Percentiles rank a stretch among this genome's conserved stretches.
These are phyloP conservation scores for Anabacerthia variegaticeps DNA, from an alignment of 2,797 vertebrate species.

Conservation along the genomic window DNA sequence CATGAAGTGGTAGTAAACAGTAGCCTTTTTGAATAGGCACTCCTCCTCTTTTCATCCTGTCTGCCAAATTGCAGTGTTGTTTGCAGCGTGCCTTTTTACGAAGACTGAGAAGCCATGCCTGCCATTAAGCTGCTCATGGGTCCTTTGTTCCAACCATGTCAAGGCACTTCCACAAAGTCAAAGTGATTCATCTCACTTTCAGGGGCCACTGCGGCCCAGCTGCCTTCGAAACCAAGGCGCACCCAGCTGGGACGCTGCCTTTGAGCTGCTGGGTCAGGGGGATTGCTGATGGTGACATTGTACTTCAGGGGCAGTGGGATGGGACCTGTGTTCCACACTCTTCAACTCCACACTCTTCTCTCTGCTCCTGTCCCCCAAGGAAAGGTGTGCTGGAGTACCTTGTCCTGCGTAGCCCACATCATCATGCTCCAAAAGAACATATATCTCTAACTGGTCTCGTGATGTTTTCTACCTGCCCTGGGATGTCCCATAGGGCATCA, in stretches of 20 bases:
- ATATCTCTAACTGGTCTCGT: background rate
- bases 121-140: accelerated
- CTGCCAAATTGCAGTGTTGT: accelerated
- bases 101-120: background rate
- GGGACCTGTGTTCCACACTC: background rate
- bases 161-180: background rate
- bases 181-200: background rate
- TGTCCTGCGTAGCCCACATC: background rate
- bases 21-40: background rate
- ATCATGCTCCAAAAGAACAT: background rate
- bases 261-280: background rate
- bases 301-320: background rate
- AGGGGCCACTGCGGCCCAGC: accelerated
- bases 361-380: background rate
- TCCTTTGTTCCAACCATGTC: background rate
- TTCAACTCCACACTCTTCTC: background rate
- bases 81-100: background rate
- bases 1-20: background rate
- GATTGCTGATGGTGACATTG: background rate
- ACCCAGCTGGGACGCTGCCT: background rate
- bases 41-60: background rate
- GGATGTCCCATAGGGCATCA: background rate
- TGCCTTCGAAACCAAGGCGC: background rate
- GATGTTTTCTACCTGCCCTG: background rate
- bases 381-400: background rate